Percentiles rank a stretch among this genome's conserved stretches.
Conservation (phyloP, 2,888 invertebrate species). For the Lumbricus terrestris region DNA sequence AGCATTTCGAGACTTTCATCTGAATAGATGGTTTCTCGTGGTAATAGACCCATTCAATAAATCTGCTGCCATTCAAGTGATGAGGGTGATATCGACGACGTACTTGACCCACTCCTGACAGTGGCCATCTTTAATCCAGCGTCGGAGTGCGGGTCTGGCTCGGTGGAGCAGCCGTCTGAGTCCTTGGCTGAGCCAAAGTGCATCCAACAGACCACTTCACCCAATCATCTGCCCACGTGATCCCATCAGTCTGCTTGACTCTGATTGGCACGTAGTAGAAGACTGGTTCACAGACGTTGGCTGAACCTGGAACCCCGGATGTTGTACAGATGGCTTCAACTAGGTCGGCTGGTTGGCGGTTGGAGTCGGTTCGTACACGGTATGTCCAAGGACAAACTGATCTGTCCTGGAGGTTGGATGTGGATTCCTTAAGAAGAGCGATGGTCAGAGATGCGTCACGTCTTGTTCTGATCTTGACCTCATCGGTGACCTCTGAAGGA, state of each 20-base stretch:
- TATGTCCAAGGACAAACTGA: slow-evolving; percentile 4
- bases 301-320: not conserved
- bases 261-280: not conserved
- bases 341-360: slow-evolving; percentile 11
- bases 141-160: not conserved
- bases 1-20: not conserved
- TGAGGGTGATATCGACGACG: not conserved
- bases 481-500: not conserved
- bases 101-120: too few species aligned
- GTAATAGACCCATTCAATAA: not conserved
- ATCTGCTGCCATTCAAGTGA: not conserved
- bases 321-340: not conserved
- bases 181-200: not conserved
- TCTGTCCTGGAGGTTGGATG: slow-evolving; percentile 11
- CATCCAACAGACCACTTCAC: not conserved
- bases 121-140: not conserved
- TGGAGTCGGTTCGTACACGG: not conserved
- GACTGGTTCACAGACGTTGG: not conserved
- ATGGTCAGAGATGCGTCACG: not conserved
- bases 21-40: not conserved
- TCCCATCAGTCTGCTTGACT: not conserved
- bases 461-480: not conserved
- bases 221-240: slow-evolving; percentile 5
- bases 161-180: too few species aligned
- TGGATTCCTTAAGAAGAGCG: not conserved